phyloP scores from a whole-genome alignment of 2,888 invertebrate genomes.

The Helleia helle region DNA sequence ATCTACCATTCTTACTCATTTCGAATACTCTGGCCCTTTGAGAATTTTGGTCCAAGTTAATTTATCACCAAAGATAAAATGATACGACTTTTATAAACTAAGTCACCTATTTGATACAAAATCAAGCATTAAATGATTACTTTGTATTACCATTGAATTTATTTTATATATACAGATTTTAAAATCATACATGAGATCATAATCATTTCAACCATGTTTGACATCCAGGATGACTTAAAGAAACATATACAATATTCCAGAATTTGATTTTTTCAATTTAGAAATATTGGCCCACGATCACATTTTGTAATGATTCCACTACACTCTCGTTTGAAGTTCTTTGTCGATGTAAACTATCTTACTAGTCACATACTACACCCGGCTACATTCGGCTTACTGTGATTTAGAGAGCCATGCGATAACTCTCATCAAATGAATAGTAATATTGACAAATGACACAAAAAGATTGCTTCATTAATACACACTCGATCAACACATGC shows the following conservation, averaged over 20 bases:
- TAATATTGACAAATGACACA: too few relatives aligned
- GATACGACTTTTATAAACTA: slow-evolving; percentile 5
- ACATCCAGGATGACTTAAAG: not conserved
- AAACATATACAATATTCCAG: too few relatives aligned
- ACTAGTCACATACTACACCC: too few relatives aligned
- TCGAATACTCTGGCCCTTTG: slow-evolving; percentile 37
- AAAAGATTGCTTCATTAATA: too few relatives aligned
- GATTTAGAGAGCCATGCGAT: too few relatives aligned
- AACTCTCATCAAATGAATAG: too few relatives aligned
- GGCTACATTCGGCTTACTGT: too few relatives aligned
- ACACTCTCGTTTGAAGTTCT: too few relatives aligned
- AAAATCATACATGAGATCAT: slow-evolving; percentile 66
- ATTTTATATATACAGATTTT: slow-evolving; percentile 39
- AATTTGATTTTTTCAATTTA: too few relatives aligned
- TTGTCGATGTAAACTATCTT: too few relatives aligned
- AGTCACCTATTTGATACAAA: slow-evolving; percentile 2
- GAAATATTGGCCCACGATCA: not conserved
- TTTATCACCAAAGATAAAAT: slow-evolving; percentile 23
- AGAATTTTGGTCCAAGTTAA: slow-evolving; percentile 51
- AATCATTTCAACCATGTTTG: slow-evolving; percentile 37
- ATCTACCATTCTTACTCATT: slow-evolving; percentile 38
- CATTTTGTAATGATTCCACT: too few relatives aligned
- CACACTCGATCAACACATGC: not conserved
- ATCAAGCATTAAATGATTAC: slow-evolving; percentile 25
- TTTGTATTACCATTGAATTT: slow-evolving; percentile 30